Percentiles rank a stretch among this genome's conserved stretches.
Evolutionary conservation across 2,888 invertebrate genomes (phyloP).

Genomic region (Thymelicus acteon): DNA sequence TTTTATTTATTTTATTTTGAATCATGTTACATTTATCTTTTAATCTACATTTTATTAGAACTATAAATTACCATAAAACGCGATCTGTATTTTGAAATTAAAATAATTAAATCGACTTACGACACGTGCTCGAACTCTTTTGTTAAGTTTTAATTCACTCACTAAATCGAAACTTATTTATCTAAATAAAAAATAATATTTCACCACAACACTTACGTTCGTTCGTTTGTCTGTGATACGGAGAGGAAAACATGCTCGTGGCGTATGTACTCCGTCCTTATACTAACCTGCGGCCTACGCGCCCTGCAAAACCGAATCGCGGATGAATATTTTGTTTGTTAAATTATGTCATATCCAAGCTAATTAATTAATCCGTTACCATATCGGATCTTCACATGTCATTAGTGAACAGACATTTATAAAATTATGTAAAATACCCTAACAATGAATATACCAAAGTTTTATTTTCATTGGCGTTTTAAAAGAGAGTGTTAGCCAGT

Average conservation of each 20-base stretch:
- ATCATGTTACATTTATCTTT: too few species aligned
- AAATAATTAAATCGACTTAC: too few species aligned
- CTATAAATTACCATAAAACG: too few species aligned
- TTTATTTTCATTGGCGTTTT: neutral
- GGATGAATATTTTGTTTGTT: constrained; percentile 25
- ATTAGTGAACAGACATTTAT: constrained; percentile 2
- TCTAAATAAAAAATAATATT: constrained; percentile 31
- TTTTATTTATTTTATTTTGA: too few species aligned
- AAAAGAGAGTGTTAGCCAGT: constrained; percentile 3
- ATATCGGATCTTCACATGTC: constrained; percentile 23
- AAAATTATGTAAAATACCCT: neutral
- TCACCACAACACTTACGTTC: constrained; percentile 66
- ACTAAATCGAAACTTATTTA: constrained; percentile 11
- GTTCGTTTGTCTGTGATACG: constrained; percentile 64
- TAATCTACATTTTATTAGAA: too few species aligned
- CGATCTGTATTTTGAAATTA: too few species aligned
- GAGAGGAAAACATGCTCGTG: constrained; percentile 66
- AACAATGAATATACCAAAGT: neutral
- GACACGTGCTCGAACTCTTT: neutral
- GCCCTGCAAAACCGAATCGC: constrained; percentile 42
- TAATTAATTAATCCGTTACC: constrained; percentile 43
- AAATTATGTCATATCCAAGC: constrained; percentile 43
- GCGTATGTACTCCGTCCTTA: constrained; percentile 62
- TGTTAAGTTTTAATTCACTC: constrained; percentile 14
- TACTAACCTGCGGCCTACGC: constrained; percentile 70